A percentile compares a stretch with the other conserved stretches of the same genome.
Evolutionary conservation across 2,113 vertebrate species (phyloP).

Genomic region (Recurvirostra avosetta): DNA sequence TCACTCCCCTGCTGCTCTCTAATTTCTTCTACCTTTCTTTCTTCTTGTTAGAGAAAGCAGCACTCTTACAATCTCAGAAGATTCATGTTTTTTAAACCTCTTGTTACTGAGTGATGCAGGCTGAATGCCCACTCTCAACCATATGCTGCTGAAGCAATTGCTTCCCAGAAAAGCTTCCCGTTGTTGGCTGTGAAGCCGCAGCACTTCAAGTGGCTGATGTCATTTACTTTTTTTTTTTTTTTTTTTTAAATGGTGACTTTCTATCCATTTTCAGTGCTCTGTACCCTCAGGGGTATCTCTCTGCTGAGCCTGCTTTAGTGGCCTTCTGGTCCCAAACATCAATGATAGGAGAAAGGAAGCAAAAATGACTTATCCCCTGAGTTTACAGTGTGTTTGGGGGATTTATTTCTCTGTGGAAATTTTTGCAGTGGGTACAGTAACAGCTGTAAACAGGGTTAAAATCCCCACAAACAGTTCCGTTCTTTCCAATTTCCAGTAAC

Average conservation of each 20-base stretch:
- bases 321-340: not conserved
- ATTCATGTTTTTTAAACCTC: not conserved
- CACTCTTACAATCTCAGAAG: not conserved
- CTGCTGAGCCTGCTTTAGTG: not conserved
- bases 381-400: not conserved
- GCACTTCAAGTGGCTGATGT: not conserved
- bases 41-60: not conserved
- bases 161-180: constrained; percentile 26
- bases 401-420: not conserved
- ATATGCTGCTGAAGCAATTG: not conserved
- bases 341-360: not conserved
- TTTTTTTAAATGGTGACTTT: not conserved
- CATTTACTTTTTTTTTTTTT: not conserved
- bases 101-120: not conserved
- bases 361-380: not conserved
- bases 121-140: constrained; percentile 26
- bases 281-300: not conserved
- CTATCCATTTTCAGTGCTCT: not conserved
- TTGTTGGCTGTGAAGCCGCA: not conserved
- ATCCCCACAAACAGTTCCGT: not conserved
- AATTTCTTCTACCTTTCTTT: not conserved
- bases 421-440: not conserved
- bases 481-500: not conserved
- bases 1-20: not conserved
- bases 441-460: not conserved